Evolutionary conservation across 1,140 invertebrate genomes (phyloP), one percentile per base, ranked within the genome.

Genomic region (Acromyrmex charruanus): DNA sequence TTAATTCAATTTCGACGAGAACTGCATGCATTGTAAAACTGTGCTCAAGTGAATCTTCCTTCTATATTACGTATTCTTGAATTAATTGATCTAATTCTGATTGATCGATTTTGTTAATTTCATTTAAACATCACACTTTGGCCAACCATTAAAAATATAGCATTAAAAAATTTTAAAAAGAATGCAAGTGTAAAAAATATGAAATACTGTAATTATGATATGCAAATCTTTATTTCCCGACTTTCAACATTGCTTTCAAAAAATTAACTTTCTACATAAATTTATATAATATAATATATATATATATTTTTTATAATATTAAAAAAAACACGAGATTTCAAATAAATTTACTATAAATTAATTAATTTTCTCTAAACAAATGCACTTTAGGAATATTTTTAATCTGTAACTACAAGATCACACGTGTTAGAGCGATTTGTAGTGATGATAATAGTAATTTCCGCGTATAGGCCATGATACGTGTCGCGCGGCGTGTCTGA

Each of bases 401-500:
- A 5, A 39, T 9, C 5, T 25, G 16, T 0, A 65, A 79, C 28
- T 21, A 59, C 35, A 21, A 44, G 49, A 44, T 71, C 18, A 10
- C 51, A 12, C 7, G 12, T 14, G 18, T 12, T 25, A 25, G 25
- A 69, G 18, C 10, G 35, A 49, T 58, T 9, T 1, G 12, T 10
- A 25, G 49, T 21, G 16, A n/a, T 21, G 6, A 14, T n/a, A 21
- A 0, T 61, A 25, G 49, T 14, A 51, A 80, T 86, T 80, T 80
- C 31, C 55, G 44, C 31, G 31, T 28, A 25, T 25, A 12, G 1
- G n/a, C 10, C 21, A 14, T 74, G 53, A 74, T 69, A 72, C 35
- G 25, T 74, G 66, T 58, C 35, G 65, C 63, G 49, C 66, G 25
- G 21, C 31, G 25, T 51, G 86, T 66, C 80, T 21, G 86, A 77